phyloP scores from a whole-genome alignment of 2,797 vertebrate species.

The Nothura maculosa region DNA sequence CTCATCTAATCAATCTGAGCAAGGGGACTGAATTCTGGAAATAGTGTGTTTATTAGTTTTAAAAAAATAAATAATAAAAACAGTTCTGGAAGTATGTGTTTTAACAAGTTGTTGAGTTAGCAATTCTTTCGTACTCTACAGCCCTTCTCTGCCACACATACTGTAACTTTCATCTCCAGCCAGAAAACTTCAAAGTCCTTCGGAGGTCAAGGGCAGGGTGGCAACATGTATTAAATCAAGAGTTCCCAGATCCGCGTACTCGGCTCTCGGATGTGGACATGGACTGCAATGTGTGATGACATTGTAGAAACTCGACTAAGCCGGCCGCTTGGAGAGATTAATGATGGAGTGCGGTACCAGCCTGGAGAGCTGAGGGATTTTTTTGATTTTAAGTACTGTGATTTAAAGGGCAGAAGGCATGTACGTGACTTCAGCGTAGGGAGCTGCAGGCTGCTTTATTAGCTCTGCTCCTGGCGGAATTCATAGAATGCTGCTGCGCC shows the following conservation, averaged over 20 bases:
- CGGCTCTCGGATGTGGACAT: slow-evolving; percentile 18
- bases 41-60: slow-evolving; percentile 54
- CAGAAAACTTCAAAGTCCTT: slow-evolving; percentile 68
- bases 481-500: neutral
- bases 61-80: neutral
- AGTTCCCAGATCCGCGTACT: slow-evolving; percentile 12
- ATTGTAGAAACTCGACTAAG: neutral
- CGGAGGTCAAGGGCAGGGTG: slow-evolving; percentile 58
- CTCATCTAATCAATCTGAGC: slow-evolving; percentile 64
- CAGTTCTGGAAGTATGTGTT: slow-evolving; percentile 36
- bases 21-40: slow-evolving; percentile 49
- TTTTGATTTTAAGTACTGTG: neutral
- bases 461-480: neutral
- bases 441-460: neutral
- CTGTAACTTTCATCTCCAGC: slow-evolving; percentile 69
- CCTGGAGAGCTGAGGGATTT: neutral
- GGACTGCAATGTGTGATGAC: neutral
- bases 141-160: slow-evolving; percentile 33
- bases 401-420: neutral
- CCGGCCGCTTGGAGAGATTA: slow-evolving; percentile 25
- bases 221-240: slow-evolving; percentile 65
- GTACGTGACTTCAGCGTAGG: neutral
- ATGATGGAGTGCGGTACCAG: neutral
- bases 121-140: slow-evolving; percentile 48
- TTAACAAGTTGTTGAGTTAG: slow-evolving; percentile 61